Evolutionary conservation across 2,113 vertebrate genomes (phyloP).

Genomic region (Numenius arquata): DNA sequence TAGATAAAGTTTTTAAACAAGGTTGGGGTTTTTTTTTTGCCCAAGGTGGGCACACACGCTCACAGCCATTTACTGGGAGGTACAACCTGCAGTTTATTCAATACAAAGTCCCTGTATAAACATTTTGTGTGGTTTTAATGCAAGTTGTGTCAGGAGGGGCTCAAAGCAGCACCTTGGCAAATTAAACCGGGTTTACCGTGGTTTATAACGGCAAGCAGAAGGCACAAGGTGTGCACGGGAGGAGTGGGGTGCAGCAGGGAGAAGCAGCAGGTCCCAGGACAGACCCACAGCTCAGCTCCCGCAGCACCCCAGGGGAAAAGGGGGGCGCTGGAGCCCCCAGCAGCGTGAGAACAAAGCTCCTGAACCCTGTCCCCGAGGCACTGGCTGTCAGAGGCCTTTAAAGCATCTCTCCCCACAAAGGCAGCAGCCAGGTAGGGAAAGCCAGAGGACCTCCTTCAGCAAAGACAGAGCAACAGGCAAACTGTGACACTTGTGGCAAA

Average conservation of each 20-base stretch:
- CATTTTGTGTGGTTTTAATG: rapidly evolving
- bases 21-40: background rate
- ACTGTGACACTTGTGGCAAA: background rate
- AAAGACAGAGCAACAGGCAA: background rate
- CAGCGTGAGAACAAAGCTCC: background rate
- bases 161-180: background rate
- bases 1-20: rapidly evolving
- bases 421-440: background rate
- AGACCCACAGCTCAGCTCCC: background rate
- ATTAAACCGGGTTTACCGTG: rapidly evolving
- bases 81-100: rapidly evolving
- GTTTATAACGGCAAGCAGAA: rapidly evolving
- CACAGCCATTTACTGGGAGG: rapidly evolving
- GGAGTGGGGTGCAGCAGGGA: background rate
- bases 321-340: background rate
- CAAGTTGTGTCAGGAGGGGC: rapidly evolving
- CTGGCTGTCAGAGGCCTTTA: background rate
- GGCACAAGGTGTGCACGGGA: rapidly evolving
- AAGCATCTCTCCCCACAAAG: background rate
- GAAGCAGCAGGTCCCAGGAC: background rate
- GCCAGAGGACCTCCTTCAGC: background rate
- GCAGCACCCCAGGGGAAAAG: background rate
- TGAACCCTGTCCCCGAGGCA: background rate
- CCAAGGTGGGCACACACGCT: background rate
- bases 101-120: background rate